These are phyloP conservation scores for Caenorhabditis virilis DNA, from an alignment of 2,888 invertebrate species.

Conservation along the genomic window DNA sequence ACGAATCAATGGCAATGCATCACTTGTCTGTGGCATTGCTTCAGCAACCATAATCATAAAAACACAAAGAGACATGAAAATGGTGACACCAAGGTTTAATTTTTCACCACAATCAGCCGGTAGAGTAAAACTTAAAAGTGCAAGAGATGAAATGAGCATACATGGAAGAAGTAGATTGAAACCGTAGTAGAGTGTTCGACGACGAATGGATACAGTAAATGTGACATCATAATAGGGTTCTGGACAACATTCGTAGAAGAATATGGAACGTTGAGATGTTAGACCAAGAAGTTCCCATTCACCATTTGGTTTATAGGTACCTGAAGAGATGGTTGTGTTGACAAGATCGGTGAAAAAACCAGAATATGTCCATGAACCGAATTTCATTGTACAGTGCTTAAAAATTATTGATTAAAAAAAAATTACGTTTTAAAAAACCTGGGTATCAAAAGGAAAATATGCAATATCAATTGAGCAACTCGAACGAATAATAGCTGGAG, in stretches of 20 bases:
- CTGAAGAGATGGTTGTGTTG: slow-evolving; percentile 71
- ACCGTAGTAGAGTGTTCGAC: slow-evolving; percentile 65
- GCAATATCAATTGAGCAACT: slow-evolving; percentile 58
- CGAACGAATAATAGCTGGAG: slow-evolving; percentile 59
- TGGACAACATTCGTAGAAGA: slow-evolving; percentile 67
- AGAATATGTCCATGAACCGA: slow-evolving; percentile 93
- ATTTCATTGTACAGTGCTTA: slow-evolving; percentile 73
- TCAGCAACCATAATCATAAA: slow-evolving; percentile 97
- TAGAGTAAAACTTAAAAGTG: slow-evolving; percentile 93
- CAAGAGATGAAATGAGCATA: slow-evolving; percentile 97
- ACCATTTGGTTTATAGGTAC: slow-evolving; percentile 74
- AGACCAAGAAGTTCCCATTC: slow-evolving; percentile 73
- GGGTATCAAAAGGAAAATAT: slow-evolving; percentile 63
- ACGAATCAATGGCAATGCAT: slow-evolving; percentile 88
- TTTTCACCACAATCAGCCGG: slow-evolving; percentile 99
- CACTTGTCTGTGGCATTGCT: slow-evolving; percentile 97
- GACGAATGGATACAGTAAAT: slow-evolving; percentile 89
- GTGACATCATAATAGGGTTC: slow-evolving; percentile 82
- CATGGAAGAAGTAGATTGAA: slow-evolving; percentile 99
- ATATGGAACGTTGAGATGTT: slow-evolving; percentile 65
- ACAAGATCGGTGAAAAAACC: slow-evolving; percentile 62
- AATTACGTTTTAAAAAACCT: neutral
- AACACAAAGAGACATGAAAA: slow-evolving; percentile 87
- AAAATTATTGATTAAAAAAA: slow-evolving; percentile 68
- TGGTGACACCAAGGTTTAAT: slow-evolving; percentile 78